Percentiles rank a stretch among this genome's conserved stretches.
Conservation (phyloP, 2,797 vertebrate species). For the Otolemur crassicaudatus region DNA sequence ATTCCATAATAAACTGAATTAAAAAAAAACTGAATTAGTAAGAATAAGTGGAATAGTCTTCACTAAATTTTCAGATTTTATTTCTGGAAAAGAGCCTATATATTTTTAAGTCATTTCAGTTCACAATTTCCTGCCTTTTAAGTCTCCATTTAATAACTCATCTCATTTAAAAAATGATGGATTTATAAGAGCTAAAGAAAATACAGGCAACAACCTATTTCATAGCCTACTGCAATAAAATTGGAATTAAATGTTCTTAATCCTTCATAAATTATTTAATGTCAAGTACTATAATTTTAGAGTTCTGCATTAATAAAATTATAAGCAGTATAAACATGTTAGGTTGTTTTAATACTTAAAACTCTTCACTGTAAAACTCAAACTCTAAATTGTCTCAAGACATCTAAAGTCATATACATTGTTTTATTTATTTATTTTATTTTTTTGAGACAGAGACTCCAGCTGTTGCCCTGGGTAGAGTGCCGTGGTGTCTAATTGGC, state of each 20-base stretch:
- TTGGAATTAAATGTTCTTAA: constrained; percentile 38
- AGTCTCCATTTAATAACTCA: constrained; percentile 21
- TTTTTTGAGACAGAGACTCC: no score
- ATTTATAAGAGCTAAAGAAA: not conserved
- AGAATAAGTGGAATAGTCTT: not conserved
- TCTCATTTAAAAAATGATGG: constrained; percentile 9
- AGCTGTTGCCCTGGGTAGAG: no score
- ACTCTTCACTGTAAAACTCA: constrained; percentile 86
- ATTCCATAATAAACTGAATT: not conserved
- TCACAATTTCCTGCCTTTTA: constrained; percentile 15
- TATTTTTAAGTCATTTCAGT: constrained; percentile 35
- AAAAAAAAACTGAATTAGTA: not conserved
- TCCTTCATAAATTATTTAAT: constrained; percentile 46
- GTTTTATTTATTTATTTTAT: constrained; percentile 85
- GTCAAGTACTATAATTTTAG: constrained; percentile 38
- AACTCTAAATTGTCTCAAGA: constrained; percentile 67
- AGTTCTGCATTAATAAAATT: constrained; percentile 36
- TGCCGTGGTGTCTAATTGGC: no score
- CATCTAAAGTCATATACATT: constrained; percentile 83
- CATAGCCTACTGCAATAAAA: not conserved
- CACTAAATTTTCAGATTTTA: not conserved
- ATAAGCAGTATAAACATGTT: constrained; percentile 51
- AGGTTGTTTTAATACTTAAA: constrained; percentile 75
- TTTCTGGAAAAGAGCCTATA: not conserved
- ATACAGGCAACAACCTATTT: not conserved